Evolutionary conservation across 2,113 vertebrate genomes (phyloP).

Genomic region (Saccopteryx bilineata): DNA sequence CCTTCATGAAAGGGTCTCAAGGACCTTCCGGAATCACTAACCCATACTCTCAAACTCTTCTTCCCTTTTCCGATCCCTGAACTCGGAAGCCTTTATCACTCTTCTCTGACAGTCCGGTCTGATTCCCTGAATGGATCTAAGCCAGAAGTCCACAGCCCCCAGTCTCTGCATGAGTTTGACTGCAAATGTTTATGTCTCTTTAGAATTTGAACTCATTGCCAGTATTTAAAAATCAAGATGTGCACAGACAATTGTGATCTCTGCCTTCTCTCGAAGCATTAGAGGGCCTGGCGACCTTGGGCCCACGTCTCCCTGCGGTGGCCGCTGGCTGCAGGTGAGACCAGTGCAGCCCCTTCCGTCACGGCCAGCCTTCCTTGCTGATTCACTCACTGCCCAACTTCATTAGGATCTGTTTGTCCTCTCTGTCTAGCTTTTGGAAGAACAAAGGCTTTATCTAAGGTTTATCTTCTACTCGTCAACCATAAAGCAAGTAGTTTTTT

Average conservation of each 20-base stretch:
- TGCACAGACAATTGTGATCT: background rate
- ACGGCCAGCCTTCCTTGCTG: background rate
- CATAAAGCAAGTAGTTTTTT: background rate
- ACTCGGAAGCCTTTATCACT: background rate
- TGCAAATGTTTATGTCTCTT: background rate
- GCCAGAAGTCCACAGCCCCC: background rate
- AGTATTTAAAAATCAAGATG: conserved; percentile 1
- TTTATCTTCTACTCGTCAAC: conserved; percentile 25
- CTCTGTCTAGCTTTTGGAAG: background rate
- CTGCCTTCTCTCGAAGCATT: background rate
- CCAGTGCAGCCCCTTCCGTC: background rate
- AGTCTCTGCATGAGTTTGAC: background rate
- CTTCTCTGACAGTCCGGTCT: background rate
- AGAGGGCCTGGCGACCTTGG: background rate
- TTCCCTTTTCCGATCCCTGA: background rate
- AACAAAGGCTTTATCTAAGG: background rate
- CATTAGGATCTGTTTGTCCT: background rate
- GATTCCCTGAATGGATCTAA: background rate
- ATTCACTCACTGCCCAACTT: background rate
- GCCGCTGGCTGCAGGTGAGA: background rate
- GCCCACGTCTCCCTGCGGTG: background rate
- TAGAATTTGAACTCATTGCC: background rate
- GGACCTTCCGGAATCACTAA: background rate
- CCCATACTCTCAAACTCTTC: background rate
- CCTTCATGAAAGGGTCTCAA: background rate